A percentile compares a stretch with the other conserved stretches of the same genome.
These are phyloP conservation scores for Seriola quinqueradiata DNA, from an alignment of 2,113 vertebrate genomes.

Conservation along the genomic window DNA sequence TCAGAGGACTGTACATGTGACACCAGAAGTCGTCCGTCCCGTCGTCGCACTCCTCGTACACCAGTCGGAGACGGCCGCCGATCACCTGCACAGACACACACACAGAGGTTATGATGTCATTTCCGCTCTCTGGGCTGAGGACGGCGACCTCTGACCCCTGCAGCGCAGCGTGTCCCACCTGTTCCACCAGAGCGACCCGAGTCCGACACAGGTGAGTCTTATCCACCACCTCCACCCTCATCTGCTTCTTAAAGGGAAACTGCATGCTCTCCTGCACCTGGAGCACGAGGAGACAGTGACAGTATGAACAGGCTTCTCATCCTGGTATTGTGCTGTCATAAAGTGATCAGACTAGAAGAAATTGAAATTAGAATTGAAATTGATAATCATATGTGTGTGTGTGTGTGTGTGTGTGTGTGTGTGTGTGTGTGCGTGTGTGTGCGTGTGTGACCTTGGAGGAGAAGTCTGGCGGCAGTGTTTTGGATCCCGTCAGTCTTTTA, in stretches of 20 bases:
- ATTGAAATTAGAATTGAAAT: no score
- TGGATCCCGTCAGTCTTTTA: conserved; percentile 96
- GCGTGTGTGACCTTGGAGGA: conserved; percentile 87
- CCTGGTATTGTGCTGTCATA: no score
- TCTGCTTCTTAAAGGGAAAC: conserved; percentile 94
- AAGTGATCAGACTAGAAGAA: no score
- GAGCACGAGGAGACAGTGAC: not conserved
- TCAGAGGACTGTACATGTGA: conserved; percentile 97
- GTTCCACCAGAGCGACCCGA: conserved; percentile 93
- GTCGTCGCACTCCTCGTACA: conserved; percentile 97
- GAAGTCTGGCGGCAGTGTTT: conserved; percentile 96
- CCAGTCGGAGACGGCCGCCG: conserved; percentile 91
- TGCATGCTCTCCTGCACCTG: conserved; percentile 95
- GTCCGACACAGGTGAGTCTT: conserved; percentile 95
- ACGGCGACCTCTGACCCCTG: no score
- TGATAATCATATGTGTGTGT: no score
- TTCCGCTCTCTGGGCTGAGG: no score
- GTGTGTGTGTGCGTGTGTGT: not conserved
- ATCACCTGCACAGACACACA: conserved; percentile 79
- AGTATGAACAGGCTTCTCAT: no score
- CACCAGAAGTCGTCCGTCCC: conserved; percentile 98
- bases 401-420: not conserved
- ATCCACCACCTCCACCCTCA: conserved; percentile 97
- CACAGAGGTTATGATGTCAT: not conserved
- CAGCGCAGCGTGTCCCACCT: conserved; percentile 51